Base-by-base conservation (phyloP, 2,113 vertebrate genomes). In the Apistogramma diplotaenia region DNA sequence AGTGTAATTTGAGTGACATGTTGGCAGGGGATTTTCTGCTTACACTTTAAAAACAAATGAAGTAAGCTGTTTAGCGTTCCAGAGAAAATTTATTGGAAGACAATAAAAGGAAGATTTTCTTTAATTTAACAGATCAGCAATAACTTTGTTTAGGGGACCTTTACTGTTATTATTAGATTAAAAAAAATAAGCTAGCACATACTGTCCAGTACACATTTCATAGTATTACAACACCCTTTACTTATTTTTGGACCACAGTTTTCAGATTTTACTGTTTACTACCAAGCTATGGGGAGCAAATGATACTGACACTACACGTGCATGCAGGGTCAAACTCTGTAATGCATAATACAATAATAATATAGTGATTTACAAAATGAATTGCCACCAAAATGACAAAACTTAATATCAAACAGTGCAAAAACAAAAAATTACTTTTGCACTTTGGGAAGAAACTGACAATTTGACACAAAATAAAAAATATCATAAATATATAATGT, bases 1-100 rank as follows among this genome's bases (percentile, higher is more conserved):
- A 72, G 55, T 77, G 35, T 56, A 56, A 91, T 87, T 88, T 80
- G 31, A 79, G 35, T 13, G 51, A 72, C 49, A 76, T 67, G 60
- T 31, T 54, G 54, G 21, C 57, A 10, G 74, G 73, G 73, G 57
- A 74, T 83, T 90, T 82, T 54, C 40, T 79, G 46, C 67, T 33
- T 35, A 54, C 21, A 54, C 31, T 77, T 73, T 33, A 74, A 33
- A 89, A 67, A 76, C 73, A 78, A 6, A 1, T 65, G 19, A 46
- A 4, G 11, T 13, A 55, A 77, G 55, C 8, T 12, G 12, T 58
- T 31, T n/a, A 70, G 56, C 29, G 25, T 49, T 12, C 16, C 10
- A 33, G 46, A 31, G 9, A 61, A 71, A 79, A 55, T 19, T 40
- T 71, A 27, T 29, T 40, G 16, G 23, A 70, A 67, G n/a, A 55